Evolutionary conservation across 2,797 vertebrate genomes (phyloP).

Genomic region (Rhinogobio ventralis): DNA sequence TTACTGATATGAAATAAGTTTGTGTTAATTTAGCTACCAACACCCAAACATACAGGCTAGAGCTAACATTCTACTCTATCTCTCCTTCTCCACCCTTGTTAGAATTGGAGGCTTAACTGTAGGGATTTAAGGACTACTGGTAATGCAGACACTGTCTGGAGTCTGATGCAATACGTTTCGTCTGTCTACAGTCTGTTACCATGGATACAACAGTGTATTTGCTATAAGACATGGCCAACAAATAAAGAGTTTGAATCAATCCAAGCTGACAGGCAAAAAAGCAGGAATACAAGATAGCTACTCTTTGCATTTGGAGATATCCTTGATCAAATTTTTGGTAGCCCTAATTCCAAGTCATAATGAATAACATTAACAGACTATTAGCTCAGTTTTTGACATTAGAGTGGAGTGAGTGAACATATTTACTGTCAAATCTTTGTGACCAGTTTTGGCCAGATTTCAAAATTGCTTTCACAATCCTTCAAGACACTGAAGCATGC

Average conservation of each 20-base stretch:
- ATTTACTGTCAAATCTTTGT: slow-evolving; percentile 8
- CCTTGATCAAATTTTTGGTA: neutral
- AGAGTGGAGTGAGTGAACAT: neutral
- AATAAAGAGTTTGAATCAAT: slow-evolving; percentile 17
- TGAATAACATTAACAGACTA: neutral
- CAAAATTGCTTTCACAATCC: neutral
- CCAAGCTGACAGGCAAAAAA: slow-evolving; percentile 4
- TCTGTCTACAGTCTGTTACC: slow-evolving; percentile 44
- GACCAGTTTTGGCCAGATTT: neutral
- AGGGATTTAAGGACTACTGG: slow-evolving; percentile 58
- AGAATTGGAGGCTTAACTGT: slow-evolving; percentile 57
- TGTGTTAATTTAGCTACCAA: slow-evolving; percentile 56
- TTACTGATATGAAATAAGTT: slow-evolving; percentile 57
- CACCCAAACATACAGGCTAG: slow-evolving; percentile 52
- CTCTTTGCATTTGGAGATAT: neutral
- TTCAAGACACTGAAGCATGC: slow-evolving; percentile 34
- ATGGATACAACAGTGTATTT: slow-evolving; percentile 31
- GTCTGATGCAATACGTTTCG: slow-evolving; percentile 59
- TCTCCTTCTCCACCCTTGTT: slow-evolving; percentile 40
- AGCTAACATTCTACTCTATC: slow-evolving; percentile 35
- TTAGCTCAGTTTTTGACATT: neutral
- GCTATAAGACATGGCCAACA: slow-evolving; percentile 28
- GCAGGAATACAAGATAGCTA: slow-evolving; percentile 2
- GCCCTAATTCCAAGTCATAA: neutral
- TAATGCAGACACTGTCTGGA: slow-evolving; percentile 57